Evolutionary conservation across 2,113 vertebrate genomes (phyloP), one percentile per base, ranked within the genome.

Genomic region (Cariama cristata): DNA sequence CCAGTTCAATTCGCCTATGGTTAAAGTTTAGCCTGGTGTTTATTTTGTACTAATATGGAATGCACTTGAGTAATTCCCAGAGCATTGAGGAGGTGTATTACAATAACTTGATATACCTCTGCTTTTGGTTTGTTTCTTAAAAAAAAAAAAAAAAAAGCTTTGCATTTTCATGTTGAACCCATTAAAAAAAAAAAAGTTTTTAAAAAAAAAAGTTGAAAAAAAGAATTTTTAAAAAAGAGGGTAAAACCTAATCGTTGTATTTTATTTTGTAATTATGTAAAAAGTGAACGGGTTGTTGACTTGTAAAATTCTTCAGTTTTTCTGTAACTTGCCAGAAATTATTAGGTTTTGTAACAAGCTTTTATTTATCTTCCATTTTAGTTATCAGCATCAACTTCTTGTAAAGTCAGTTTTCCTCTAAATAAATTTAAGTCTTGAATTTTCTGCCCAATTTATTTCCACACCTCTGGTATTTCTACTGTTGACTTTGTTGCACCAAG

Each of bases 261-360:
- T 98, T 99, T 99, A 98, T 99, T 99, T 98, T 98, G 99, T 99
- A 99, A 99, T 98, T 99, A 98, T 99, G 99, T 99, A 99, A 98
- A 99, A 98, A 99, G 97, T 98, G 67, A 98, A 89, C 93, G 97
- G 95, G 96, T 98, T 98, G 95, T 97, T 97, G 97, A 98, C 97
- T 99, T 99, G 98, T 99, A 99, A 98, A 99, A 98, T 97, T 98
- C 97, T 97, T 97, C 95, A 93, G 93, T 93, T 94, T 93, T 99
- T 98, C 99, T 99, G 98, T 99, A 98, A 98, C 97, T 97, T 98
- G 88, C 84, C 91, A 95, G 96, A 96, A 93, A 89, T 94, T 74
- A 87, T 93, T 93, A 92, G 97, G 95, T 97, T 97, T 98, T 98
- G 97, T 98, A 98, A 96, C 96, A 98, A 98, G 97, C 97, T 98